These are phyloP conservation scores for Bathynomus jamesi DNA, from an alignment of 1,140 invertebrate genomes.

Conservation along the genomic window DNA sequence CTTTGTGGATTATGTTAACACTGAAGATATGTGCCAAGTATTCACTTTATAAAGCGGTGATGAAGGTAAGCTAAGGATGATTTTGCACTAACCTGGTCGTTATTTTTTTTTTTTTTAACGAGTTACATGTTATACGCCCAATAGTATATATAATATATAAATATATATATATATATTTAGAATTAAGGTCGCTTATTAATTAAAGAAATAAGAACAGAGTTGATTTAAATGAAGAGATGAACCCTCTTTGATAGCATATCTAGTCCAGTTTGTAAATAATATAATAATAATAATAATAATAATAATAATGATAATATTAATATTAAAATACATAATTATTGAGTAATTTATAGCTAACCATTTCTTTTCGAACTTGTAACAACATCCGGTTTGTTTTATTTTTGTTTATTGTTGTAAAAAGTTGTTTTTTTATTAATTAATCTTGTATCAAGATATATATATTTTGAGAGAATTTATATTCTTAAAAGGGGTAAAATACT, in stretches of 20 bases:
- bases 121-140: neutral
- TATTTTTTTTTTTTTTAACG: neutral
- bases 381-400: neutral
- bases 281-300: no score
- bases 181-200: neutral
- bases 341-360: neutral
- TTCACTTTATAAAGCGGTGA: neutral
- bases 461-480: neutral
- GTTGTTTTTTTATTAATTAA: neutral
- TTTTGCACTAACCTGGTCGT: constrained; percentile 1
- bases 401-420: neutral
- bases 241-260: neutral
- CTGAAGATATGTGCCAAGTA: neutral
- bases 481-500: neutral
- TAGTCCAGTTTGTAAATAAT: neutral
- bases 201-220: neutral
- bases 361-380: neutral
- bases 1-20: no score
- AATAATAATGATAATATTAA: no score
- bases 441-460: constrained; percentile 1
- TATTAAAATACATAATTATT: neutral
- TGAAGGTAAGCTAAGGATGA: neutral
- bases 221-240: neutral
- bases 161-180: constrained; percentile 1
- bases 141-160: neutral